Evolutionary conservation across 2,113 vertebrate genomes (phyloP).

Genomic region (Eira barbara): DNA sequence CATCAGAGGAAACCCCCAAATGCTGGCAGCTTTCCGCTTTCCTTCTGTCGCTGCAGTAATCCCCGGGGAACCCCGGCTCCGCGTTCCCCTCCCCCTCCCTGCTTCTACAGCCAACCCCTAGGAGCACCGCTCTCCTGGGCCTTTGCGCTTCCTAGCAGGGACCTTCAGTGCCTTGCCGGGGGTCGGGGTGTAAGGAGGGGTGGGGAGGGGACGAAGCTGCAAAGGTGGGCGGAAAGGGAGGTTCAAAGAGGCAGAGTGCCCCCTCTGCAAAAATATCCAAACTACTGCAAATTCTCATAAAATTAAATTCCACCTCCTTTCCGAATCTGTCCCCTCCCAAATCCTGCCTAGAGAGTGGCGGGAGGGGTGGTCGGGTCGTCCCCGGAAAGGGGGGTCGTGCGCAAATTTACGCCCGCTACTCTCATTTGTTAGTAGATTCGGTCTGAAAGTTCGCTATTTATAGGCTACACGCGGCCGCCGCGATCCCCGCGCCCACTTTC

Average conservation of each 20-base stretch:
- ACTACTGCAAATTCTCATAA: neutral
- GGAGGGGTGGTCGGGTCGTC: neutral
- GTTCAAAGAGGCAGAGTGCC: neutral
- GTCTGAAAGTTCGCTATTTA: conserved; percentile 89
- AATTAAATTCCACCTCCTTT: neutral
- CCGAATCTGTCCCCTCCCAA: neutral
- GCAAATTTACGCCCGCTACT: conserved; percentile 82
- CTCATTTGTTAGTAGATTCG: conserved; percentile 84
- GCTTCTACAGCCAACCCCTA: neutral
- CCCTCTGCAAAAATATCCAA: neutral
- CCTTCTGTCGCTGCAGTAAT: rapidly evolving
- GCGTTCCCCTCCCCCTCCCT: neutral
- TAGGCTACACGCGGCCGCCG: conserved; percentile 81
- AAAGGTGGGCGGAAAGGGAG: neutral
- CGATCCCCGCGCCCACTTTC: conserved; percentile 78
- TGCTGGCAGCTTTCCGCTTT: neutral
- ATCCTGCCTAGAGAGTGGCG: too few species aligned
- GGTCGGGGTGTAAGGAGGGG: neutral
- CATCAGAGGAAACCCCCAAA: neutral
- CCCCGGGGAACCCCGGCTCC: neutral
- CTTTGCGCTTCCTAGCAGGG: neutral
- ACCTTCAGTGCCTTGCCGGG: neutral
- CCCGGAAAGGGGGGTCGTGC: conserved; percentile 72
- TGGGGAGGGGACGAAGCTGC: neutral
- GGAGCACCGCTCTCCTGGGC: rapidly evolving